Evolutionary conservation across 2,113 vertebrate genomes (phyloP).

Genomic region (Morphnarchus princeps): DNA sequence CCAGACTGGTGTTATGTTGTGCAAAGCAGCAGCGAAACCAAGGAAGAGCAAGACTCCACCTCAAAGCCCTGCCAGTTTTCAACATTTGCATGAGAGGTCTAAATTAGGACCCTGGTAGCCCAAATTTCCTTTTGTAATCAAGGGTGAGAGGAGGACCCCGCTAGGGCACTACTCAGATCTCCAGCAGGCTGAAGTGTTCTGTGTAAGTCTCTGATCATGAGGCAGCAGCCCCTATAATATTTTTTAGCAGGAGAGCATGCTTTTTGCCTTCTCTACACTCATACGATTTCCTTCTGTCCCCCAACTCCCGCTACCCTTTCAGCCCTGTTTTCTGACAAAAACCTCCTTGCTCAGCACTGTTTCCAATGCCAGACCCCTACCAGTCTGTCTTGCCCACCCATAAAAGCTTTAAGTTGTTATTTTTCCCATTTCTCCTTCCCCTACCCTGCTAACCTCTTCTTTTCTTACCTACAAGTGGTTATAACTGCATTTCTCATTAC

Average conservation of each 20-base stretch:
- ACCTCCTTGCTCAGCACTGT: not conserved
- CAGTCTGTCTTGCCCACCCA: not conserved
- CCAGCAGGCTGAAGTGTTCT: not conserved
- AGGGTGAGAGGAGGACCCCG: not conserved
- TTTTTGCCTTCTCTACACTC: not conserved
- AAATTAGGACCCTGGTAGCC: not conserved
- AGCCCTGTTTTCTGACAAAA: not conserved
- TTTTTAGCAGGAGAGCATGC: not conserved
- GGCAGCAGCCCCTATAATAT: not conserved
- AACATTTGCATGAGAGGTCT: not conserved
- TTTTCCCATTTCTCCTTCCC: not conserved
- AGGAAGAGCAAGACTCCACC: not conserved
- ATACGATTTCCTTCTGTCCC: not conserved
- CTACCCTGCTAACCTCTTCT: not conserved
- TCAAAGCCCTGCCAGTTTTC: not conserved
- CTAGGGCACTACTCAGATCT: not conserved
- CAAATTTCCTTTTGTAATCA: not conserved
- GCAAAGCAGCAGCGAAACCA: not conserved
- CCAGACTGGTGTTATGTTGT: not conserved
- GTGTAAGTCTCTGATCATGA: not conserved
- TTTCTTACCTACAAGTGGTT: not conserved
- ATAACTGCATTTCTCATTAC: not conserved
- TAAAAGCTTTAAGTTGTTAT: not conserved
- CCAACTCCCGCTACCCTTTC: not conserved
- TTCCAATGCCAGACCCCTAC: not conserved